Conservation (phyloP, 1,140 invertebrate species). For the Charaxes varanes region DNA sequence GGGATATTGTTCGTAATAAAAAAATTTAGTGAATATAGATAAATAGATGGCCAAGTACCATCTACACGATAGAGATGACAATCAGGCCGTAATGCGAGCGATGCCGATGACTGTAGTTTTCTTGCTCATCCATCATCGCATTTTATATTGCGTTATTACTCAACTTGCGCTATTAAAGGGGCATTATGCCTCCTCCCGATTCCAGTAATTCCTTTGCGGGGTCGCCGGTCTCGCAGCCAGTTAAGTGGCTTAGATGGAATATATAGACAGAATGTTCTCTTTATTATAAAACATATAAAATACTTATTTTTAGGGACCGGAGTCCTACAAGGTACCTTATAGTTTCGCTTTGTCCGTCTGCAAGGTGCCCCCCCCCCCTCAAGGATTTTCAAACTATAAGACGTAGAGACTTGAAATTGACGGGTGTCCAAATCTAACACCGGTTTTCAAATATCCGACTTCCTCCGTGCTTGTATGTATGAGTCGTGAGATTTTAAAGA, state of each 20-base stretch:
- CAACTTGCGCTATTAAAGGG: constrained; percentile 2
- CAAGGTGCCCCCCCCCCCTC: too few species aligned
- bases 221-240: constrained; percentile 1
- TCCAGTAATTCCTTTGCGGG: constrained; percentile 3
- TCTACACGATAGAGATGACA: not conserved
- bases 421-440: too few species aligned
- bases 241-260: constrained; percentile 3
- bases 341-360: too few species aligned
- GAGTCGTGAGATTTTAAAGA: too few species aligned
- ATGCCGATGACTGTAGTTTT: constrained; percentile 3
- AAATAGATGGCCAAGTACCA: not conserved
- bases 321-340: too few species aligned
- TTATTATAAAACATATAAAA: too few species aligned
- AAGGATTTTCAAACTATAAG: too few species aligned
- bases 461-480: too few species aligned
- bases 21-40: constrained; percentile 3
- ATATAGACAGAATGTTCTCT: too few species aligned
- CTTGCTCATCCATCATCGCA: not conserved
- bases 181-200: not conserved
- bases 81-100: constrained; percentile 1
- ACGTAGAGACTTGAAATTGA: too few species aligned
- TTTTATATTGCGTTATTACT: constrained; percentile 2
- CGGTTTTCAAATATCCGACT: too few species aligned
- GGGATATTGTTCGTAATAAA: not conserved
- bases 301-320: too few species aligned